Conservation (phyloP, 2,797 vertebrate species). For the Forpus xanthops region DNA sequence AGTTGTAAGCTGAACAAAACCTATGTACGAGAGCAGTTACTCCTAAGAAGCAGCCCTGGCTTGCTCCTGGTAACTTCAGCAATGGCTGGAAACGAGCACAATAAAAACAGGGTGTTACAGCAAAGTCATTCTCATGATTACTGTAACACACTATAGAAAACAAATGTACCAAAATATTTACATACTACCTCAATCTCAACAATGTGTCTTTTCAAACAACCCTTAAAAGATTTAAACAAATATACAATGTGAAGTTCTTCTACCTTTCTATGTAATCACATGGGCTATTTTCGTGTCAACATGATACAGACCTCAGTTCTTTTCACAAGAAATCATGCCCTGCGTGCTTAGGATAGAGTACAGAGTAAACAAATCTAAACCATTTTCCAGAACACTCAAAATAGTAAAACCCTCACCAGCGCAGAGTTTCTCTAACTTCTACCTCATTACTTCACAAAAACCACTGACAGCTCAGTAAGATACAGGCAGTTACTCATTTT, state of each 20-base stretch:
- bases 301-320: background rate
- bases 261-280: background rate
- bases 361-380: background rate
- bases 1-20: constrained; percentile 74
- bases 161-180: background rate
- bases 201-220: background rate
- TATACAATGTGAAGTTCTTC: background rate
- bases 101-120: background rate
- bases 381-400: background rate
- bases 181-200: background rate
- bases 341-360: background rate
- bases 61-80: constrained; percentile 70
- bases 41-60: constrained; percentile 75
- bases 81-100: constrained; percentile 73
- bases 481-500: background rate
- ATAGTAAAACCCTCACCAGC: background rate
- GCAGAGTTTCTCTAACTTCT: background rate
- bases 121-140: background rate
- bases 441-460: background rate
- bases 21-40: constrained; percentile 81
- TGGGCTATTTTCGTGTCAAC: background rate
- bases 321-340: background rate
- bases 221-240: background rate
- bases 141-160: background rate
- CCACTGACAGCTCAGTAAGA: background rate